A percentile compares a stretch with the other conserved stretches of the same genome.
Conservation (phyloP, 1,140 invertebrate genomes). For the Pogonognathellus flavescens region DNA sequence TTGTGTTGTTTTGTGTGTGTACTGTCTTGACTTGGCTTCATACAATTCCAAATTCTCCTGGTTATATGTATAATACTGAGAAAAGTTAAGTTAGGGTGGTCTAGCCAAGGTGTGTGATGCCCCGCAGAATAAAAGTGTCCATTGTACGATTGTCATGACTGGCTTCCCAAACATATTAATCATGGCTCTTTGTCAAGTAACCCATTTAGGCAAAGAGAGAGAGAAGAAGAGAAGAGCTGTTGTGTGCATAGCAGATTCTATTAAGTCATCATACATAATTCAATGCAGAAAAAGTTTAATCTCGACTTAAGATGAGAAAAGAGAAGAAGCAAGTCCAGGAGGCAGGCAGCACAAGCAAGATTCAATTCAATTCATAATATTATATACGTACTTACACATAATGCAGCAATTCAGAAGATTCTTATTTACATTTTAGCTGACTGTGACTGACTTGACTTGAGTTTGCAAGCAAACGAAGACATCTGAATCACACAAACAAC, state of each 20-base stretch:
- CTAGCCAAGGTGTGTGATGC: conserved; percentile 60
- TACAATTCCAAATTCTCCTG: not conserved
- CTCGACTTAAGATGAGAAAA: conserved; percentile 27
- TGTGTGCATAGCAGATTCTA: conserved; percentile 55
- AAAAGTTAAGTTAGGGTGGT: conserved; percentile 61
- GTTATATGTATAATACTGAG: not conserved
- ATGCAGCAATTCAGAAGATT: conserved; percentile 11
- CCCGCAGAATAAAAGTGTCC: conserved; percentile 64
- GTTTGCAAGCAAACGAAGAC: not conserved
- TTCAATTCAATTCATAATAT: conserved; percentile 16
- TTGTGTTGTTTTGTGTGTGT: not conserved
- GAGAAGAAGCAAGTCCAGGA: conserved; percentile 38
- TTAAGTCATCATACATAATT: conserved; percentile 64
- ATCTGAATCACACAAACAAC: conserved; percentile 22
- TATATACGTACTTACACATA: not conserved
- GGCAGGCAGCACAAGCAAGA: conserved; percentile 16
- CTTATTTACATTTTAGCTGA: conserved; percentile 33
- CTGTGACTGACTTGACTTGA: not conserved
- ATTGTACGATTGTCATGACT: conserved; percentile 67
- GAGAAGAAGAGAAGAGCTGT: conserved; percentile 33
- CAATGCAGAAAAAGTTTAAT: conserved; percentile 49
- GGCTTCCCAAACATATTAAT: conserved; percentile 66
- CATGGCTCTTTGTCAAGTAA: conserved; percentile 65
- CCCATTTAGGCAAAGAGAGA: conserved; percentile 57
- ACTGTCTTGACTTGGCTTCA: conserved; percentile 1